Evolutionary conservation across 2,888 invertebrate species (phyloP), one percentile per base, ranked within the genome.

Genomic region (Geotrupes spiniger): DNA sequence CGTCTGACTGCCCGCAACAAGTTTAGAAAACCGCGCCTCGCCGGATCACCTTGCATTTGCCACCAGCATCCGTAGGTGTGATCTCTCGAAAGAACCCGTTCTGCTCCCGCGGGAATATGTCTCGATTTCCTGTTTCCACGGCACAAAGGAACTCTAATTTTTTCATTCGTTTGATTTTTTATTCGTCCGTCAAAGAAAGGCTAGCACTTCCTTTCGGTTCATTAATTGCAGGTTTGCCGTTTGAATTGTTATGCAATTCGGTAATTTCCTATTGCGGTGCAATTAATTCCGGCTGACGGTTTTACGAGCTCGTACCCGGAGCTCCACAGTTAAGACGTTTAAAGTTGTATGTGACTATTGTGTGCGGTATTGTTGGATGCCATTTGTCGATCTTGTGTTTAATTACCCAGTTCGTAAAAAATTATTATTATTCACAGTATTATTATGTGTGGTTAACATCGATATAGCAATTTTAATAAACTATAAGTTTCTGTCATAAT

Each of bases 21-120:
- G 15, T 33, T 11, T 33, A 33, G 33, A 33, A 33, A 14, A 8
- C 33, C 33, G 33, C 33, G 44, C 49, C 27, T 36, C 44, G 43
- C 49, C 43, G 36, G 49, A 49, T 49, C 49, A 49, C 49, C 49
- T 49, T 49, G 49, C 40, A 33, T 33, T 11, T 36, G 41, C 25
- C 25, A 16, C 47, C 21, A 40, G 14, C 14, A 36, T 28, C 49
- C 36, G 49, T 49, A 44, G 49, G 49, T 49, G 49, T 49, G 27
- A 33, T 49, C 8, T 15, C 17, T 38, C 6, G 21, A 21, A 21
- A 4, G 21, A 21, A 21, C 21, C 21, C 21, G 21, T 21, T 21
- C 21, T 6, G 21, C 21, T 21, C 21, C 21, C 6, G 21, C 21
- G 6, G 21, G 21, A 21, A 21, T 21, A 21, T 21, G 6, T 21